Conservation (phyloP, 2,888 invertebrate genomes). For the Sympetrum striolatum region DNA sequence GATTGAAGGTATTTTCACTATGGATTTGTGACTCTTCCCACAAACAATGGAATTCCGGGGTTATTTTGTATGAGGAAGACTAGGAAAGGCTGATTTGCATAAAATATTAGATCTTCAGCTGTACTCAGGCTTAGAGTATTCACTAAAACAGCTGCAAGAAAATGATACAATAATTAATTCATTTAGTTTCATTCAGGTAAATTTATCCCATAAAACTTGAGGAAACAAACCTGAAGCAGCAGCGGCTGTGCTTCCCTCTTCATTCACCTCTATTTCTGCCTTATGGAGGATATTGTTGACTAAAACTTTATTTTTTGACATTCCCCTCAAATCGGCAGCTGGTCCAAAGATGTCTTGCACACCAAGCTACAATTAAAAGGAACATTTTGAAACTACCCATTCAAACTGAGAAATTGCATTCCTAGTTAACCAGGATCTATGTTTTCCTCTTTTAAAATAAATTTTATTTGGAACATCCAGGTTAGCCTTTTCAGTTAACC, state of each 20-base stretch:
- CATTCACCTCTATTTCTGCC: constrained; percentile 70
- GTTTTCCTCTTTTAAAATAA: too few species aligned
- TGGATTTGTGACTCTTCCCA: constrained; percentile 63
- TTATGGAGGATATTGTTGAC: constrained; percentile 69
- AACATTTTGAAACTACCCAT: background rate
- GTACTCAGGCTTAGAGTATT: constrained; percentile 62
- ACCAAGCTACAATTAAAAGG: constrained; percentile 64
- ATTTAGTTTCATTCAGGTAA: background rate
- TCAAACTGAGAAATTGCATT: background rate
- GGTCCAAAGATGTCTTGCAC: constrained; percentile 65
- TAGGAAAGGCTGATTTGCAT: constrained; percentile 63
- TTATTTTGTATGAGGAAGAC: constrained; percentile 62
- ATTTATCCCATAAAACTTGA: background rate
- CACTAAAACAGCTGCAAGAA: constrained; percentile 57
- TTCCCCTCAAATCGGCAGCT: constrained; percentile 66
- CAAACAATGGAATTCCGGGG: constrained; percentile 61
- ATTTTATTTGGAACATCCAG: too few species aligned
- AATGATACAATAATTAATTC: background rate
- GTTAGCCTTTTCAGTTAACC: too few species aligned
- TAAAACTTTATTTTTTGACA: constrained; percentile 60
- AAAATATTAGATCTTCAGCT: constrained; percentile 56
- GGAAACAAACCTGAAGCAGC: constrained; percentile 62
- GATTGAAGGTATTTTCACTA: background rate
- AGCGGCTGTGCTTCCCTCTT: constrained; percentile 71
- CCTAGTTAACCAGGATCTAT: too few species aligned